Evolutionary conservation across 2,113 vertebrate species (phyloP).

Genomic region (Elephantulus edwardii): DNA sequence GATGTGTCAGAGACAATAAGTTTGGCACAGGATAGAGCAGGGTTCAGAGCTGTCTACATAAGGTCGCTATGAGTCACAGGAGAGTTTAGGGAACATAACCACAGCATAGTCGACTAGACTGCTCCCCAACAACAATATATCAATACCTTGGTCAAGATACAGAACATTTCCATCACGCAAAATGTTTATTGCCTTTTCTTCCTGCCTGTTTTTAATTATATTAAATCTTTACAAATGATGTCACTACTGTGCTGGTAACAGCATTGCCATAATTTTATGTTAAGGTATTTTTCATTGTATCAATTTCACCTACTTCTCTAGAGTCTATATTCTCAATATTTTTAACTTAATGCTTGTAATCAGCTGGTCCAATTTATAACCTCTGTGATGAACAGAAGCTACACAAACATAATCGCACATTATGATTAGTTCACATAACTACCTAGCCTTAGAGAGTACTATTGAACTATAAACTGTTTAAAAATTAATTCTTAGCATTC

Average conservation of each 20-base stretch:
- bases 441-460: not conserved
- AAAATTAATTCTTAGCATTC: constrained; percentile 37
- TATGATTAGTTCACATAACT: not conserved
- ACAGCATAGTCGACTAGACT: no score
- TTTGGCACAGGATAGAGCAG: no score
- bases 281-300: constrained; percentile 23
- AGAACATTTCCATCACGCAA: not conserved
- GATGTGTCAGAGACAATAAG: no score
- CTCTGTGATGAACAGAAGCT: constrained; percentile 5
- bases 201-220: no score
- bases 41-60: no score
- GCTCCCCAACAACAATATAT: not conserved
- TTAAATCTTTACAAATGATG: constrained; percentile 21
- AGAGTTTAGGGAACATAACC: no score
- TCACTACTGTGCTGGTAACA: not conserved
- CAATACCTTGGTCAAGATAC: not conserved
- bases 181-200: no score
- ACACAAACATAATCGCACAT: not conserved
- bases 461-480: constrained; percentile 9
- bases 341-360: constrained; percentile 9
- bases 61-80: no score
- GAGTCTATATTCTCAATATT: not conserved
- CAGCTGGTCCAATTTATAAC: not conserved
- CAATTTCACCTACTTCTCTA: constrained; percentile 4
- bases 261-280: not conserved